Base-by-base conservation (phyloP, 23 tunicate genomes). In the Ascidia mentula region DNA sequence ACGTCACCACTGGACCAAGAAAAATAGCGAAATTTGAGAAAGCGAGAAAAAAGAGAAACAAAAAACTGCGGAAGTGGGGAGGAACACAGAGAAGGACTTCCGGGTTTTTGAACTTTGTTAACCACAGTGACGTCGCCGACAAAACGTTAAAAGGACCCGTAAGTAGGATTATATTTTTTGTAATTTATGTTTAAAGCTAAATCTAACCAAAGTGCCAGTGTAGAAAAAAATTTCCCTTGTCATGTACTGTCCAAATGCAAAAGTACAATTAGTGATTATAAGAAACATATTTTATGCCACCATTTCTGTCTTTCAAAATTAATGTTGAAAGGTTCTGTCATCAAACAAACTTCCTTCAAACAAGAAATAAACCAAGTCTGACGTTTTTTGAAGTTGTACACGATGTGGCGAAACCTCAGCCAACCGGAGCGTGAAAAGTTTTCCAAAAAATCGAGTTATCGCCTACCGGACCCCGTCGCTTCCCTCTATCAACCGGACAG, bases 11-110 rank as follows among this genome's bases (percentile, higher is more conserved):
- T 69, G 73, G 80, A 17, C 38, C 53, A 33, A 60, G 32, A 40
- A 86, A 79, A 86, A 84, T 83, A 88, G 79, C 77, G 46, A 92
- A 83, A 61, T 86, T 59, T 78, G 77, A 46, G 40, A 92, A 92
- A 75, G 28, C 76, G 36, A 82, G 79, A 40, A 61, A 74, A 46
- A 92, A 92, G 79, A 30, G 80, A 22, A 83, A 86, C 60, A 88
- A 69, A 32, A 37, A 46, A 8, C 28, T 90, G 1, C 79, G 79
- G 33, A 84, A 80, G 33, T 32, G 28, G 31, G 45, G 74, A 70
- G 81, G 60, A 0, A 72, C 30, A 0, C 18, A 18, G 15, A 60
- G 32, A 31, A 78, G 96, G 45, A 85, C 34, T 22, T 90, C 96
- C 12, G 90, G 82, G 6, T 90, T 90, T 74, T 38, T 80, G 61